These are phyloP conservation scores for Masnerella sp. DNA, from an alignment of 2,888 invertebrate genomes.

Conservation along the genomic window DNA sequence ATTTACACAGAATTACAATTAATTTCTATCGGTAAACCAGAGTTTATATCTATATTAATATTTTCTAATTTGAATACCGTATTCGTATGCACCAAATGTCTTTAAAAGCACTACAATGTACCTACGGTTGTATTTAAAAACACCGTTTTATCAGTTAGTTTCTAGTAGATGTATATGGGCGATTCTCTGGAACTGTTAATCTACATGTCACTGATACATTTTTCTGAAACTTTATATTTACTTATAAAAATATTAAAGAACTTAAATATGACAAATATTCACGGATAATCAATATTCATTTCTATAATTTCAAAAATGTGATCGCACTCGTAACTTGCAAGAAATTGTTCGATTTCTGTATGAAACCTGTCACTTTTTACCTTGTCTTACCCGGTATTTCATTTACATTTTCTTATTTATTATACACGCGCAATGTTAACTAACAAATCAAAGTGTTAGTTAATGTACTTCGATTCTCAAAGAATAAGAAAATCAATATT, in stretches of 20 bases:
- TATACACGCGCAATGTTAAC: conserved; percentile 2
- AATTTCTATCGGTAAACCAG: too few relatives aligned
- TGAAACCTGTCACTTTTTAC: conserved; percentile 10
- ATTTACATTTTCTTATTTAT: conserved; percentile 12
- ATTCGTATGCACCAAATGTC: too few relatives aligned
- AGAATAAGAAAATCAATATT: conserved; percentile 7
- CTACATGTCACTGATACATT: conserved; percentile 8
- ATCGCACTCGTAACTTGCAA: background rate
- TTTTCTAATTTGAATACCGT: too few relatives aligned
- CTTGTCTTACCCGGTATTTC: conserved; percentile 11
- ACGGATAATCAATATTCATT: conserved; percentile 11
- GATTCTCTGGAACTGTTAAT: conserved; percentile 10
- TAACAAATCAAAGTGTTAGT: background rate
- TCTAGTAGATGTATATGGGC: too few relatives aligned
- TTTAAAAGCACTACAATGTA: too few relatives aligned
- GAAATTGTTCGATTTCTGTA: conserved; percentile 1
- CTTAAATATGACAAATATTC: conserved; percentile 7
- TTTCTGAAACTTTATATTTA: conserved; percentile 2
- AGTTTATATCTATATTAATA: too few relatives aligned
- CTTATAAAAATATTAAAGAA: background rate
- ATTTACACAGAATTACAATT: too few relatives aligned
- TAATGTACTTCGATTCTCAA: conserved; percentile 6
- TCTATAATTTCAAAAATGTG: background rate
- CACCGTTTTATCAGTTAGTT: too few relatives aligned
- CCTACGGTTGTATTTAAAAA: too few relatives aligned